A percentile compares a stretch with the other conserved stretches of the same genome.
These are phyloP conservation scores for Eristalis pertinax DNA, from an alignment of 2,888 invertebrate genomes.

Conservation along the genomic window DNA sequence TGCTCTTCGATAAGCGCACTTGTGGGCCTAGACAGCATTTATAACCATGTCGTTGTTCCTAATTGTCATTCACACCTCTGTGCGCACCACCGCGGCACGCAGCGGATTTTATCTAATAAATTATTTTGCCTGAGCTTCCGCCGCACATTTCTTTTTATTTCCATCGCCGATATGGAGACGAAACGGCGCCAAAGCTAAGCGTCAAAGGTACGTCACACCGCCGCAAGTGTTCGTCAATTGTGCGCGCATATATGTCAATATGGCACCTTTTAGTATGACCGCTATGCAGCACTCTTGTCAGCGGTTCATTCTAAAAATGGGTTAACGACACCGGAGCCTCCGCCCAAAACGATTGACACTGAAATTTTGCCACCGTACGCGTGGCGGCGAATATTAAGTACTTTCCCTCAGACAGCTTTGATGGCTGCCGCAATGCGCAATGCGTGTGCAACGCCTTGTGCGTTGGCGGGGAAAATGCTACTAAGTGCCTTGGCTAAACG, in stretches of 20 bases:
- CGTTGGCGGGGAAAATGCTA: neutral
- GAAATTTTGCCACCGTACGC: neutral
- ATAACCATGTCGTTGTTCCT: neutral
- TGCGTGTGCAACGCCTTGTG: neutral
- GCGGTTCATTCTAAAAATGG: constrained; percentile 7
- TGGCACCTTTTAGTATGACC: neutral
- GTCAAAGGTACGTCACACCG: neutral
- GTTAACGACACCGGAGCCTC: constrained; percentile 4
- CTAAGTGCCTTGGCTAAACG: neutral
- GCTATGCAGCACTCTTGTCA: constrained; percentile 8
- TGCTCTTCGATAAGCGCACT: neutral
- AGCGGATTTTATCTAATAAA: neutral
- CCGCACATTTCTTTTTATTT: neutral
- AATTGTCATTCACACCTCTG: neutral
- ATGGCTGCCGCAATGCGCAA: neutral
- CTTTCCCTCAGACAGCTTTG: neutral
- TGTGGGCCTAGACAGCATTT: neutral
- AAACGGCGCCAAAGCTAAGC: neutral
- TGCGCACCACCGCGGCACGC: neutral
- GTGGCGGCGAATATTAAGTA: neutral
- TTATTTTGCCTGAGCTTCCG: neutral
- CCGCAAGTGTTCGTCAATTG: neutral
- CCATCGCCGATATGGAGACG: neutral
- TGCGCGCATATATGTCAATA: neutral
- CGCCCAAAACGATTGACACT: neutral